phyloP scores from a whole-genome alignment of 1,140 invertebrate species.

The Gryon sp. region DNA sequence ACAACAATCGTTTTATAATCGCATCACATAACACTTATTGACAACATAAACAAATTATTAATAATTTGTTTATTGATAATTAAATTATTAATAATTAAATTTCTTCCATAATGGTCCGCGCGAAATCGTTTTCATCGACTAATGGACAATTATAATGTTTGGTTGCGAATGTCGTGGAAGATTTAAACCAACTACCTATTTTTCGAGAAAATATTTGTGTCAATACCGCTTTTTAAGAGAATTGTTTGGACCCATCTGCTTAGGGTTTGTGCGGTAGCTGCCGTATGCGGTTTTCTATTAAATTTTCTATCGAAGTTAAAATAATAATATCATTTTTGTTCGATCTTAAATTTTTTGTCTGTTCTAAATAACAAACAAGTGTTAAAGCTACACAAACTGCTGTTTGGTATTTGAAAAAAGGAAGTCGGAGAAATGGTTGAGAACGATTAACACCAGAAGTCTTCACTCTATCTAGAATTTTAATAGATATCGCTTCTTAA shows the following conservation, averaged over 20 bases:
- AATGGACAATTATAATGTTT: too few relatives aligned
- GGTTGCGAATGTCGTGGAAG: constrained; percentile 57
- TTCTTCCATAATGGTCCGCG: too few relatives aligned
- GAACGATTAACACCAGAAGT: constrained; percentile 3
- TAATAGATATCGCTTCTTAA: neutral
- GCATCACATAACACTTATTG: too few relatives aligned
- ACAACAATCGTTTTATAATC: too few relatives aligned
- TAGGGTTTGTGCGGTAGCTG: neutral
- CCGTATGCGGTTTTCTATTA: constrained; percentile 4
- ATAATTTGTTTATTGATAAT: too few relatives aligned
- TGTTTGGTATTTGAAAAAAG: constrained; percentile 13
- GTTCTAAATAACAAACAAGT: too few relatives aligned
- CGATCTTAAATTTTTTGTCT: neutral
- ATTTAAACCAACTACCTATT: constrained; percentile 51
- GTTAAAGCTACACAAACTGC: constrained; percentile 22
- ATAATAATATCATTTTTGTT: neutral
- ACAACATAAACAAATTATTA: too few relatives aligned
- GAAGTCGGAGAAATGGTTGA: constrained; percentile 17
- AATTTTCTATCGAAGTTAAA: too few relatives aligned
- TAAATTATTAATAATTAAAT: too few relatives aligned
- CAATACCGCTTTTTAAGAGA: constrained; percentile 21
- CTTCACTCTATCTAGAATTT: constrained; percentile 20
- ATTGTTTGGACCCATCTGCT: constrained; percentile 27
- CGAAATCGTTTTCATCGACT: too few relatives aligned
- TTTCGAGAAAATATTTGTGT: constrained; percentile 31